Percentiles rank a stretch among this genome's conserved stretches.
Evolutionary conservation across 2,113 vertebrate species (phyloP).

Genomic region (Paramormyrops kingsleyae): DNA sequence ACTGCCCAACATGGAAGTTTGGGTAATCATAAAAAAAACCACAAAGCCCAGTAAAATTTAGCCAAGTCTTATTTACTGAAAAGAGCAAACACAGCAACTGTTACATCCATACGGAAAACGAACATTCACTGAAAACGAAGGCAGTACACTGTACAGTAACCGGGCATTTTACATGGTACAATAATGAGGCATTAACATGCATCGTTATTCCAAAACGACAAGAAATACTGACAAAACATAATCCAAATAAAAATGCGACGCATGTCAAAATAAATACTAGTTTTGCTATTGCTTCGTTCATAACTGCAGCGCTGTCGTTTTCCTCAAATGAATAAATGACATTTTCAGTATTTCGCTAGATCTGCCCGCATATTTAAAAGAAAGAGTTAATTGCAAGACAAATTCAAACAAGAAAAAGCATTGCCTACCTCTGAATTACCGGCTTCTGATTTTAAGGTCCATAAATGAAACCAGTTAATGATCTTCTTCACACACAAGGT

Average conservation of each 20-base stretch:
- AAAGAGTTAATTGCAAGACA: background rate
- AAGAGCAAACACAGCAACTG: background rate
- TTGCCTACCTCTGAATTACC: background rate
- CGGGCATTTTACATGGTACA: background rate
- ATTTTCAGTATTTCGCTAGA: background rate
- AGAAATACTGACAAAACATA: background rate
- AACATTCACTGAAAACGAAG: background rate
- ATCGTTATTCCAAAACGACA: background rate
- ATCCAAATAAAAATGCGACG: background rate
- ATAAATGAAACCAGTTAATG: background rate
- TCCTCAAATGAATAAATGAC: background rate
- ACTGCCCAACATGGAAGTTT: background rate
- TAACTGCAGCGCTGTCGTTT: background rate
- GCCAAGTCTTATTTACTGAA: background rate
- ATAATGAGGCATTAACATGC: background rate
- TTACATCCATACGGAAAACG: background rate
- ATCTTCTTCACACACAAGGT: background rate
- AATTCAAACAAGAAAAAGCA: background rate
- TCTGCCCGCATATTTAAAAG: background rate
- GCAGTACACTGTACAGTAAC: background rate
- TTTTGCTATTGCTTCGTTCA: background rate
- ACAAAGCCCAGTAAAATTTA: background rate
- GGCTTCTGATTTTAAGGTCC: background rate
- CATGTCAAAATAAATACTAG: background rate
- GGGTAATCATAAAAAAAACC: background rate